Conservation (phyloP, 2,113 vertebrate genomes). For the Eonycteris spelaea region DNA sequence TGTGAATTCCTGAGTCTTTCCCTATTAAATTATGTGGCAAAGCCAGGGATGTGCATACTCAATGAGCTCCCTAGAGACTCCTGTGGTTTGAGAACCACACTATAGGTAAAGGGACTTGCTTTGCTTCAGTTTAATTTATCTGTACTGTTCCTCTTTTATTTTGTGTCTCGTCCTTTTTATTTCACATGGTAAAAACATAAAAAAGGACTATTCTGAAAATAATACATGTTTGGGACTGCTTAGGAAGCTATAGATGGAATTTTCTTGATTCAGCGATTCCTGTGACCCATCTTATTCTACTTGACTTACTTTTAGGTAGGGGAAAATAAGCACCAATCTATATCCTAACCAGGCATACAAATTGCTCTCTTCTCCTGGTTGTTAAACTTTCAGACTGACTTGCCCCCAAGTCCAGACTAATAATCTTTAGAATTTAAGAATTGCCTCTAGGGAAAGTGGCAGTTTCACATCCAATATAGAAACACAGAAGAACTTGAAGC, state of each 20-base stretch:
- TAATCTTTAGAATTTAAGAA: neutral
- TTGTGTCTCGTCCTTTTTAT: neutral
- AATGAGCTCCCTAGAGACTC: neutral
- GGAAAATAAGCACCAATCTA: neutral
- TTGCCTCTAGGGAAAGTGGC: neutral
- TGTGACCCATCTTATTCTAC: neutral
- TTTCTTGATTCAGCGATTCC: neutral
- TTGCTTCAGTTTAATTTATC: neutral
- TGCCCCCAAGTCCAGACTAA: neutral
- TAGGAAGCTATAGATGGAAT: neutral
- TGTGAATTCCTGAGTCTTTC: neutral
- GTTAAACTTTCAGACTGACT: neutral
- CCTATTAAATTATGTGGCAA: neutral
- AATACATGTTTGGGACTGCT: neutral
- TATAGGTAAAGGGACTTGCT: neutral
- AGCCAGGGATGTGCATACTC: neutral
- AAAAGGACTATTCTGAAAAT: conserved; percentile 11
- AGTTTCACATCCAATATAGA: neutral
- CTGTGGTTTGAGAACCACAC: neutral
- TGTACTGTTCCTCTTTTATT: neutral
- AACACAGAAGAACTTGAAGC: neutral
- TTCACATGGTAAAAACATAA: neutral
- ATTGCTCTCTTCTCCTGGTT: neutral
- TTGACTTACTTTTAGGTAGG: neutral
- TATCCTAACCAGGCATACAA: neutral